Percentiles rank a stretch among this genome's conserved stretches.
Conservation (phyloP, 2,113 vertebrate genomes). For the Trinectes maculatus region DNA sequence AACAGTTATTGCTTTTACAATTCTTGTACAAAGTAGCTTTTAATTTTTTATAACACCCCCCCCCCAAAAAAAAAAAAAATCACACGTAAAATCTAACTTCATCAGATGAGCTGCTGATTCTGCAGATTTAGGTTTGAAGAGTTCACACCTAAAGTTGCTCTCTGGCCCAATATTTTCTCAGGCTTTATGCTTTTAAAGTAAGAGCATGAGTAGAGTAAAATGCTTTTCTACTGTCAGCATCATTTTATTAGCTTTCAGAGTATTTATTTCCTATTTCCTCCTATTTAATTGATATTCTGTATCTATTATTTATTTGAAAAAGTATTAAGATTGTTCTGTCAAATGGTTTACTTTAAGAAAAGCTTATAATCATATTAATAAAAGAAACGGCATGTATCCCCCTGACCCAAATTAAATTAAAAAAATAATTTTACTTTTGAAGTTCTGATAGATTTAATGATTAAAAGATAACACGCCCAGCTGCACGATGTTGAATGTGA, state of each 20-base stretch:
- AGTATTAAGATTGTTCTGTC: conserved; percentile 6
- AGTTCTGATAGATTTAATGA: not conserved
- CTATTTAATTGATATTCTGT: conserved; percentile 48
- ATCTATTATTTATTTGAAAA: conserved; percentile 56
- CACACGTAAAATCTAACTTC: conserved; percentile 35
- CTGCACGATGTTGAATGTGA: conserved; percentile 46
- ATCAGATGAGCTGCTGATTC: conserved; percentile 3
- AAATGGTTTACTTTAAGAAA: conserved; percentile 14
- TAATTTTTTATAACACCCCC: not conserved
- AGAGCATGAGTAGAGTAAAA: conserved; percentile 4
- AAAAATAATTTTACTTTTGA: not conserved
- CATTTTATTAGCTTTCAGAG: conserved; percentile 31
- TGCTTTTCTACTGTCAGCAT: conserved; percentile 2
- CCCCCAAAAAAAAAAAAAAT: conserved; percentile 12
- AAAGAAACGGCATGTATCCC: not conserved
- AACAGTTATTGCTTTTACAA: conserved; percentile 29
- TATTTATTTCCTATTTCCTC: conserved; percentile 52
- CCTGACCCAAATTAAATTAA: not conserved
- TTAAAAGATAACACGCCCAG: conserved; percentile 22
- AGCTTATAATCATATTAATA: not conserved
- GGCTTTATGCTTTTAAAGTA: conserved; percentile 29
- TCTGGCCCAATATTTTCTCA: conserved; percentile 7
- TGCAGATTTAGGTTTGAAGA: conserved; percentile 16
- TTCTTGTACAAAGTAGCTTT: conserved; percentile 20
- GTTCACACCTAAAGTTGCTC: not conserved